Evolutionary conservation across 2,888 invertebrate species (phyloP).

Genomic region (Liopterus haemorrhoidalis): DNA sequence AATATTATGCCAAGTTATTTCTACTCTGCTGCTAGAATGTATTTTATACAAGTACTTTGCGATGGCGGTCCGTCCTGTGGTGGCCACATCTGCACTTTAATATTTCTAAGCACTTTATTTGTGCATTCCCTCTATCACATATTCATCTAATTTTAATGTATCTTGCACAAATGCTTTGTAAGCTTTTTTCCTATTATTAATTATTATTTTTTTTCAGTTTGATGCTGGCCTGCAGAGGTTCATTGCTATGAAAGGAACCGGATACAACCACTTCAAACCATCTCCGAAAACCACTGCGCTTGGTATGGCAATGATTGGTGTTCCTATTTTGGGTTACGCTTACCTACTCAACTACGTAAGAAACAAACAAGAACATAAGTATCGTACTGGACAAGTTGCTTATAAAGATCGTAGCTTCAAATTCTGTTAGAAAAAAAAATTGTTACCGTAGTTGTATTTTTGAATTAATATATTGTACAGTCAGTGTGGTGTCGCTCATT

Average conservation of each 20-base stretch:
- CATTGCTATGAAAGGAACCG: constrained; percentile 61
- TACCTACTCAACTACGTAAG: constrained; percentile 52
- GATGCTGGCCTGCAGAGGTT: constrained; percentile 73
- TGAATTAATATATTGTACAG: too few species aligned
- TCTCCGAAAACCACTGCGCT: constrained; percentile 52
- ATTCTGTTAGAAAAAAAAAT: constrained; percentile 44
- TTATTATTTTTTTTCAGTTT: constrained; percentile 56
- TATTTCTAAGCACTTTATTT: too few species aligned
- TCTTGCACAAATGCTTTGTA: too few species aligned
- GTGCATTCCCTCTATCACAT: too few species aligned
- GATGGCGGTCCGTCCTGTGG: too few species aligned
- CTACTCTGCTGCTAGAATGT: too few species aligned
- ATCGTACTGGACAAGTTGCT: constrained; percentile 65
- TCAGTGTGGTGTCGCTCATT: too few species aligned
- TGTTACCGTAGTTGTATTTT: not conserved
- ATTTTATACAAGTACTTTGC: too few species aligned
- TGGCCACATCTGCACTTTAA: too few species aligned
- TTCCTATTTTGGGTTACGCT: constrained; percentile 53
- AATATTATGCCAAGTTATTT: too few species aligned
- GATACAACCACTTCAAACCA: constrained; percentile 62
- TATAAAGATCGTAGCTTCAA: constrained; percentile 70
- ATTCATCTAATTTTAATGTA: too few species aligned
- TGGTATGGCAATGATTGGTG: constrained; percentile 49
- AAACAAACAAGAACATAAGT: constrained; percentile 51
- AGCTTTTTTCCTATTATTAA: too few species aligned